Evolutionary conservation across 2,888 invertebrate species (phyloP), one percentile per base, ranked within the genome.

Genomic region (Microdon myrmicae): DNA sequence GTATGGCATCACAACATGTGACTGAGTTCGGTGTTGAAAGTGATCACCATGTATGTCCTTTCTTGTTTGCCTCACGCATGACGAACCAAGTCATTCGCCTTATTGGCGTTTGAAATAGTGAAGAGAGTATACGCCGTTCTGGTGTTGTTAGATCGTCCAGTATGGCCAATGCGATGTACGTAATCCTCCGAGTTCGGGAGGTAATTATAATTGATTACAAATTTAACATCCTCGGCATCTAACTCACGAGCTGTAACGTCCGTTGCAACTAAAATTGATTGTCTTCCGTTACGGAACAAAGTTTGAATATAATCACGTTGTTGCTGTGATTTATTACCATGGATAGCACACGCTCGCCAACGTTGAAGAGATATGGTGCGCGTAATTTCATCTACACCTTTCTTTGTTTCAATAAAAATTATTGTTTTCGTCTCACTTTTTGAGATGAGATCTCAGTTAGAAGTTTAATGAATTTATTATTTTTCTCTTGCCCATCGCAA

Each of bases 201-300:
- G 81, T 96, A 97, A 82, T 97, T 96, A 84, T 91, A 95, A 86
- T 97, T 97, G 84, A 97, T 94, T 74, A 97, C 96, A 86, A 94
- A 96, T 85, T 96, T 96, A 79, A 97, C 96, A 83, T 97, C 96
- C 80, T 96, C 95, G 81, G 97, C 96, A 94, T 94, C 94, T 77
- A 95, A 84, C 66, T 94, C 94, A 67, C 94, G 83, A 19, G 95
- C 94, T 55, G 96, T 96, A 69, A 96, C 96, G 81, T 96, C 96
- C 3, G 96, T 96, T 67, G 96, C 96, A 56, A 96, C 91, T 61
- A 96, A 82, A 70, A 96, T 93, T 12, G 90, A 88, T 66, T 87
- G 86, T 58, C 84, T 83, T 68, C 90, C 88, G 73, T 85, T 85
- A 19, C 92, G 85, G 82, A 94, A 94, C 80, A 92, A 91, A 78